Conservation (phyloP, 2,797 vertebrate species). For the Lepidocolaptes lacrymiger region DNA sequence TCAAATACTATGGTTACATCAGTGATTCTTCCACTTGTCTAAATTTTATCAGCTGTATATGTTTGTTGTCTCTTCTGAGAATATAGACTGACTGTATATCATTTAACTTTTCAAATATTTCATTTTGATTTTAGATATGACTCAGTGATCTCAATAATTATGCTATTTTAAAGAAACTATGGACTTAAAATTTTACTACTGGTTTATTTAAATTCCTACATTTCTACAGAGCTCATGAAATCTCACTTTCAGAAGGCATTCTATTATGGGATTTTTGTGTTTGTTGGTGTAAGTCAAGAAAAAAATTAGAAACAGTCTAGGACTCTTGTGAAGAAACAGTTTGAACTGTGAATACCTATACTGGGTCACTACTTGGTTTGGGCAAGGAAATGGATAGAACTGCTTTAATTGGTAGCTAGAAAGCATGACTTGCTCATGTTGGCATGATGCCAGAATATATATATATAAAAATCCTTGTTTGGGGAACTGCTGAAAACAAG, state of each 20-base stretch:
- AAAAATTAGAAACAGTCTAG: neutral
- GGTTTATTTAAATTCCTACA: neutral
- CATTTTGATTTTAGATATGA: neutral
- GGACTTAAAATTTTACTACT: neutral
- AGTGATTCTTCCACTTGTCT: neutral
- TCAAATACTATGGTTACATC: neutral
- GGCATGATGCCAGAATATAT: neutral
- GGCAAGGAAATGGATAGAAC: neutral
- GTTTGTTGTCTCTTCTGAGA: neutral
- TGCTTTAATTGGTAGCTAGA: neutral
- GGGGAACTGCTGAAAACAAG: neutral
- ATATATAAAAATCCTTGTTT: neutral
- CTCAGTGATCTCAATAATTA: neutral
- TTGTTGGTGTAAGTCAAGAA: neutral
- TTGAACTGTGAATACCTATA: neutral
- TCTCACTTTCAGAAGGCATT: neutral
- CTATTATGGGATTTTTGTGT: rapidly evolving
- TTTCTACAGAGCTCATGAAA: neutral
- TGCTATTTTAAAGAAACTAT: neutral
- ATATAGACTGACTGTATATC: neutral
- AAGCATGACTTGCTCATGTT: neutral
- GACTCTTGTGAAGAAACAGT: neutral
- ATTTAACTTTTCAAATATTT: neutral
- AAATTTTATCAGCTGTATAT: neutral
- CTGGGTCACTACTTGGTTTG: neutral